Evolutionary conservation across 1,140 invertebrate genomes (phyloP), one percentile per base, ranked within the genome.

Genomic region (Streblospio benedicti): DNA sequence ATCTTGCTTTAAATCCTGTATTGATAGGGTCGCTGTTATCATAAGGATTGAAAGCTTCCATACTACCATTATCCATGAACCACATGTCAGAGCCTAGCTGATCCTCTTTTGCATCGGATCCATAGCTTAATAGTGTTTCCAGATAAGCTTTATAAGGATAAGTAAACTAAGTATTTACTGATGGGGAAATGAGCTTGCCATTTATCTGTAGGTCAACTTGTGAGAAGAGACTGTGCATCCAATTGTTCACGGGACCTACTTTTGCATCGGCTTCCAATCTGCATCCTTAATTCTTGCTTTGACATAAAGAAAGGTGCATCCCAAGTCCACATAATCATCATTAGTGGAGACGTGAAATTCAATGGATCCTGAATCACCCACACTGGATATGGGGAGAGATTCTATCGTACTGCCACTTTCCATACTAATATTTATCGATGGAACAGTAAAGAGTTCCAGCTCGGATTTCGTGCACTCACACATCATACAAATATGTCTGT

Each of bases 81-180:
- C n/a, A n/a, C n/a, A n/a, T n/a, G n/a, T n/a, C n/a, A n/a, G n/a
- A n/a, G n/a, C n/a, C n/a, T n/a, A n/a, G 16, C 45, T 47, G 12
- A 28, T 47, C 16, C 6, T 9, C 56, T 67, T 78, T 79, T 12
- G 75, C 75, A 23, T 61, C 65, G 16, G 59, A 53, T 4, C 65
- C 69, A 69, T 79, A 80, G 62, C 69, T 69, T 3, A 75, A 60
- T 4, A 77, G 51, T 2, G 70, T 78, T 71, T 81, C 76, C 9
- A 81, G 70, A 49, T 80, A 80, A 1, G 72, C 70, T 53, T 72
- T 57, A 63, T 77, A 80, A n/a, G 71, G 68, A 66, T n/a, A n/a
- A n/a, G n/a, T n/a, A n/a, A n/a, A n/a, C n/a, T 81, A 80, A 16
- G 71, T 73, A 58, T 75, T 73, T 47, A 72, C 74, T 20, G 72